These are phyloP conservation scores for Oreochromis mossambicus DNA, from an alignment of 2,797 vertebrate species.

Conservation along the genomic window DNA sequence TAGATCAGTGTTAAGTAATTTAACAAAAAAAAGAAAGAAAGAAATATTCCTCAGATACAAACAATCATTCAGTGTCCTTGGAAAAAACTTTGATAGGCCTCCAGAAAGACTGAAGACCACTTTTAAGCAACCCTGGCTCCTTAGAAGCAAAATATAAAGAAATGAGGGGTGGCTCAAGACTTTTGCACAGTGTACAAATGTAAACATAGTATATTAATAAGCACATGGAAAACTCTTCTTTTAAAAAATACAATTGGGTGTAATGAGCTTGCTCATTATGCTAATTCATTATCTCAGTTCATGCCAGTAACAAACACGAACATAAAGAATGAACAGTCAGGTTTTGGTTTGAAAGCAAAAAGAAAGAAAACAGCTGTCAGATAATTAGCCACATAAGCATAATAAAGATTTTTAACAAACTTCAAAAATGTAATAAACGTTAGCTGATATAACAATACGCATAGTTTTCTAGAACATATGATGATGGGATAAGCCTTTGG, in stretches of 20 bases:
- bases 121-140: neutral
- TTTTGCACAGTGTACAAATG: neutral
- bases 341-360: neutral
- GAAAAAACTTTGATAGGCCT: neutral
- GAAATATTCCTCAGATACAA: neutral
- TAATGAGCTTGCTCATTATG: neutral
- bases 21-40: neutral
- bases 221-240: neutral
- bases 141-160: neutral
- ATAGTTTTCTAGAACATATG: neutral
- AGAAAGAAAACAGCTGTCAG: neutral
- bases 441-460: neutral
- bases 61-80: neutral
- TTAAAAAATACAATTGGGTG: neutral
- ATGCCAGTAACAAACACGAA: neutral
- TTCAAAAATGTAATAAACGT: neutral
- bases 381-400: neutral
- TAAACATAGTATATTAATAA: neutral
- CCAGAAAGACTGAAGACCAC: neutral
- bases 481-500: neutral
- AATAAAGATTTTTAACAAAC: neutral
- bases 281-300: neutral
- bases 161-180: neutral
- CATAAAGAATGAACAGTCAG: neutral
- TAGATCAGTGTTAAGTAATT: neutral